Evolutionary conservation across 2,113 vertebrate species (phyloP).

Genomic region (Menura novaehollandiae): DNA sequence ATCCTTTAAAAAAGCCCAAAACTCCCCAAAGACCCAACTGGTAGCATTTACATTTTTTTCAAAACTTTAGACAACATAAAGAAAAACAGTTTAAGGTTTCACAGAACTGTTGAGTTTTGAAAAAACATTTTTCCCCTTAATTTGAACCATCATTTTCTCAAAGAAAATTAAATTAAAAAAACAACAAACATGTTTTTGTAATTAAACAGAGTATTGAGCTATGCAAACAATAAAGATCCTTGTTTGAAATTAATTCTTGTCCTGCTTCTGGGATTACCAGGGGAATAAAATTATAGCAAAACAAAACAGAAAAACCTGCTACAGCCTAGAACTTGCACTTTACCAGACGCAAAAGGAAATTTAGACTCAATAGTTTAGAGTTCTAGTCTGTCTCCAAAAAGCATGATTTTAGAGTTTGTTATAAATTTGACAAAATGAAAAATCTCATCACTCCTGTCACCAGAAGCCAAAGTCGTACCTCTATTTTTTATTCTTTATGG

Average conservation of each 20-base stretch:
- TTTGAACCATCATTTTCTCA: slow-evolving; percentile 47
- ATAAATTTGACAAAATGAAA: slow-evolving; percentile 33
- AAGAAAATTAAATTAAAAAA: slow-evolving; percentile 49
- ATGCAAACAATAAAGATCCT: slow-evolving; percentile 52
- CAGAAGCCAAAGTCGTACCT: not conserved
- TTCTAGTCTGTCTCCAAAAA: slow-evolving; percentile 3
- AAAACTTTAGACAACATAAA: slow-evolving; percentile 13
- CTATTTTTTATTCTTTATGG: not conserved
- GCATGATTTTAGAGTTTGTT: not conserved
- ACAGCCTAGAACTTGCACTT: slow-evolving; percentile 34
- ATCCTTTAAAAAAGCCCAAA: not conserved
- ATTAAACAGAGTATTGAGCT: slow-evolving; percentile 43
- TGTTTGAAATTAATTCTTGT: slow-evolving; percentile 55
- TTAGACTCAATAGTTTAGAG: not conserved
- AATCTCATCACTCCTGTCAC: not conserved
- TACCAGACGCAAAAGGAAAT: slow-evolving; percentile 39
- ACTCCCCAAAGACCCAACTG: not conserved
- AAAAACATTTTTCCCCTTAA: slow-evolving; percentile 46
- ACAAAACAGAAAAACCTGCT: slow-evolving; percentile 44
- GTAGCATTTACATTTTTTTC: not conserved
- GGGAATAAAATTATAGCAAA: slow-evolving; percentile 53
- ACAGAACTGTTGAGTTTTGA: slow-evolving; percentile 41
- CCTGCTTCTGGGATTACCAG: slow-evolving; percentile 54
- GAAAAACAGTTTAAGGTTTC: slow-evolving; percentile 33
- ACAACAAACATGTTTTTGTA: slow-evolving; percentile 41